These are phyloP conservation scores for Scaptomyza hsui DNA, from an alignment of 1,140 invertebrate genomes.

Conservation along the genomic window DNA sequence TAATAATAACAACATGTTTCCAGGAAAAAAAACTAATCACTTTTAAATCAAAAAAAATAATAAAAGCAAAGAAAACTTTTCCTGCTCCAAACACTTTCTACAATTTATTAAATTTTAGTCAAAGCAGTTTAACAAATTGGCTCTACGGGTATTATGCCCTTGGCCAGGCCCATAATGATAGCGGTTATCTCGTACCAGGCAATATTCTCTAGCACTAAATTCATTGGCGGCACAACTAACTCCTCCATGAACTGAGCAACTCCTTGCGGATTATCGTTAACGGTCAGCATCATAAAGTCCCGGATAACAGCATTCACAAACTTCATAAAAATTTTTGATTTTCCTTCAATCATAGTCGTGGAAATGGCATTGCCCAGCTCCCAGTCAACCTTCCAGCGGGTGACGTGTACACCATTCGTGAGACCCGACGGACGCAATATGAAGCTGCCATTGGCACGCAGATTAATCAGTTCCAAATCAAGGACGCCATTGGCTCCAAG, in stretches of 20 bases:
- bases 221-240: constrained; percentile 59
- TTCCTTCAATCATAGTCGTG: constrained; percentile 61
- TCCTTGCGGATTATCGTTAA: constrained; percentile 66
- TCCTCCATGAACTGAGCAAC: constrained; percentile 61
- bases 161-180: constrained; percentile 61
- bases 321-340: constrained; percentile 48
- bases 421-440: constrained; percentile 53
- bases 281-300: constrained; percentile 62
- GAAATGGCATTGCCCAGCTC: constrained; percentile 58
- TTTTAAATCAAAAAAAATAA: too few species aligned
- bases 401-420: constrained; percentile 43
- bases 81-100: too few species aligned
- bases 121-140: constrained; percentile 55
- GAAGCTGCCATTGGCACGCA: constrained; percentile 69
- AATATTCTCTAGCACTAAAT: constrained; percentile 62
- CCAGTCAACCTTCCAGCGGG: constrained; percentile 61
- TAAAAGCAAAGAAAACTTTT: too few species aligned
- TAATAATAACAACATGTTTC: too few species aligned
- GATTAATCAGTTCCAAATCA: constrained; percentile 53
- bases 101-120: neutral
- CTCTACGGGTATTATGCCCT: constrained; percentile 65
- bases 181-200: constrained; percentile 72
- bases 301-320: constrained; percentile 60
- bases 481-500: constrained; percentile 58
- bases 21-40: too few species aligned